Conservation (phyloP, 2,888 invertebrate species). For the Machimus atricapillus region DNA sequence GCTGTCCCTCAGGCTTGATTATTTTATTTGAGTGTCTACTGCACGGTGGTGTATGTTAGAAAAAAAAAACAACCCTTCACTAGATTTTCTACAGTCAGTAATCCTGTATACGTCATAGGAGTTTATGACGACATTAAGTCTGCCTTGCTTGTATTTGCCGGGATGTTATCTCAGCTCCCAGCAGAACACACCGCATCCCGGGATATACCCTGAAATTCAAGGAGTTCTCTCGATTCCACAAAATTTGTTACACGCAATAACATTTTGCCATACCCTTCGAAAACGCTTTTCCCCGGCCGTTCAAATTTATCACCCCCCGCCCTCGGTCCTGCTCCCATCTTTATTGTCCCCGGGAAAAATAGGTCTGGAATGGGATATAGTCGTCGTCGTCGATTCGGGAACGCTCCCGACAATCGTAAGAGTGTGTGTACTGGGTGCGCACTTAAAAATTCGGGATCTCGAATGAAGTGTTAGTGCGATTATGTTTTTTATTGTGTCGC, state of each 20-base stretch:
- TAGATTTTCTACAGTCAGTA: background rate
- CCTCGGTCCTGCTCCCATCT: background rate
- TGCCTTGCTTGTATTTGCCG: background rate
- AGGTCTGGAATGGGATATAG: background rate
- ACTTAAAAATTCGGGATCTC: background rate
- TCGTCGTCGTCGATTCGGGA: slow-evolving; percentile 6
- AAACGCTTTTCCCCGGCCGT: slow-evolving; percentile 16
- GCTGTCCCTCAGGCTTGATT: slow-evolving; percentile 13
- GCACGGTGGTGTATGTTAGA: background rate
- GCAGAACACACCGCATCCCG: background rate
- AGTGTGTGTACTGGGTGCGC: background rate
- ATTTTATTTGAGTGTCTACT: slow-evolving; percentile 8
- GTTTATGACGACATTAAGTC: slow-evolving; percentile 28
- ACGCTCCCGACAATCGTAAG: background rate
- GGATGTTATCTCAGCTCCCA: slow-evolving; percentile 6
- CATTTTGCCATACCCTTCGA: slow-evolving; percentile 24
- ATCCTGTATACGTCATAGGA: slow-evolving; percentile 24
- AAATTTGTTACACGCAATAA: slow-evolving; percentile 39
- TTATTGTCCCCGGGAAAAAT: slow-evolving; percentile 18
- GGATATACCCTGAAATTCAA: background rate
- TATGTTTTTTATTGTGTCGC: slow-evolving; percentile 23
- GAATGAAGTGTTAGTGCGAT: slow-evolving; percentile 34
- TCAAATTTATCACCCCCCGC: slow-evolving; percentile 26
- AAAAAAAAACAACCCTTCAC: background rate
- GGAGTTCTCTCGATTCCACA: slow-evolving; percentile 27